Evolutionary conservation across 2,888 invertebrate genomes (phyloP).

Genomic region (Nephrotoma flavescens): DNA sequence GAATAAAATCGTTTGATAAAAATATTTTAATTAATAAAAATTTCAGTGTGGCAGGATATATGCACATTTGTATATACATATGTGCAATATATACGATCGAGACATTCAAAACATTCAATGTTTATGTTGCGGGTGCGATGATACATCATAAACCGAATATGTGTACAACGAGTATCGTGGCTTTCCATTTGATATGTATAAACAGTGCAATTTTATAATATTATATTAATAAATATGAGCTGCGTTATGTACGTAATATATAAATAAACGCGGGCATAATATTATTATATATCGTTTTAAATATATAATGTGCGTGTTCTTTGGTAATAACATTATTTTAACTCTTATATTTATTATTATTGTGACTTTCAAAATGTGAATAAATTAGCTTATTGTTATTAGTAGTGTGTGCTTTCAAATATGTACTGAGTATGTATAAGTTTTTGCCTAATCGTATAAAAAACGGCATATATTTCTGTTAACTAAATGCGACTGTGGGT

Average conservation of each 20-base stretch:
- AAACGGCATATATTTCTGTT: no score
- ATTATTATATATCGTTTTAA: neutral
- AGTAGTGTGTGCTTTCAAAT: neutral
- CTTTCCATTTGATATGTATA: neutral
- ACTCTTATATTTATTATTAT: neutral
- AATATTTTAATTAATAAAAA: neutral
- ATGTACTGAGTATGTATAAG: neutral
- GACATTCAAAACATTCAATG: neutral
- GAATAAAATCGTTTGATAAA: neutral
- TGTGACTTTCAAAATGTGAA: neutral
- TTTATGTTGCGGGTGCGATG: neutral
- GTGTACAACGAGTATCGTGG: neutral
- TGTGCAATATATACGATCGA: neutral
- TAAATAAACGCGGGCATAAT: neutral
- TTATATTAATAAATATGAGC: neutral
- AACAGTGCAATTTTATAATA: neutral
- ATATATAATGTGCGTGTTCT: neutral
- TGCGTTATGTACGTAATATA: neutral
- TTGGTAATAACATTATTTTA: neutral
- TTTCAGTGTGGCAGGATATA: neutral
- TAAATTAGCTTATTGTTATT: neutral
- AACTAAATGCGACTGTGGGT: no score
- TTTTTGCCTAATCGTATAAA: no score
- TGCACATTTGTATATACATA: neutral
- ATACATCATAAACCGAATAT: neutral